Base-by-base conservation (phyloP, 2,888 invertebrate genomes). In the Phania funesta region DNA sequence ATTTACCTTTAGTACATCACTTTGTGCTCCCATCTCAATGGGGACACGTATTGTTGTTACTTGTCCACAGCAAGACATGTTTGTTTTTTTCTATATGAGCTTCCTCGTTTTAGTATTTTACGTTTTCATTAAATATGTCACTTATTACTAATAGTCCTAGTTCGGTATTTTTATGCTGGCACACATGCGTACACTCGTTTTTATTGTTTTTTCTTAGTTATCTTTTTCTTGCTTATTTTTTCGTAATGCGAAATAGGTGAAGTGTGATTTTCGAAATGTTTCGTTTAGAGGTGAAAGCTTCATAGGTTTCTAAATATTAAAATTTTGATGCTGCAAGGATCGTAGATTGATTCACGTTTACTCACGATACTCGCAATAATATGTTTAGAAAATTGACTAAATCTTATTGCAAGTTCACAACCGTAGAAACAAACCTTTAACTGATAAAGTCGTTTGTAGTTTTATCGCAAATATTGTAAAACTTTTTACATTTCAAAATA, bases 1-100 rank as follows among this genome's bases (percentile, higher is more conserved):
- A 70, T 80, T 94, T 92, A 96, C 96, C 94, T 95, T 96, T 84
- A 96, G 92, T 84, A 93, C 91, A 87, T 96, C 96, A 83, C 97
- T 96, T 88, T 95, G 95, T 86, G 94, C 94, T 88, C 89, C 93
- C 85, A 95, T 92, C 90, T 94, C 95, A 89, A 97, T 94, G 83
- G 97, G 96, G 84, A 94, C 93, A 87, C 94, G 93, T 86, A 97
- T 93, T 77, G 95, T 94, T 86, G 94, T 92, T 82, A 93, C 94
- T 90, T 95, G 95, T 90, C 94, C 94, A 90, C 94, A 94, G 90
- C 93, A 94, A 86, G 93, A 92, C 94, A 93, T 93, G 48, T 52
- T 50, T 29, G 29, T 29, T 4, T 7, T 29, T 29, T 29, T 7
- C 29, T 29, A n/a, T n/a, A n/a, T n/a, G n/a, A 4, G 29, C 4